Percentiles rank a stretch among this genome's conserved stretches.
Evolutionary conservation across 2,797 vertebrate genomes (phyloP).

Genomic region (Coendou prehensilis): DNA sequence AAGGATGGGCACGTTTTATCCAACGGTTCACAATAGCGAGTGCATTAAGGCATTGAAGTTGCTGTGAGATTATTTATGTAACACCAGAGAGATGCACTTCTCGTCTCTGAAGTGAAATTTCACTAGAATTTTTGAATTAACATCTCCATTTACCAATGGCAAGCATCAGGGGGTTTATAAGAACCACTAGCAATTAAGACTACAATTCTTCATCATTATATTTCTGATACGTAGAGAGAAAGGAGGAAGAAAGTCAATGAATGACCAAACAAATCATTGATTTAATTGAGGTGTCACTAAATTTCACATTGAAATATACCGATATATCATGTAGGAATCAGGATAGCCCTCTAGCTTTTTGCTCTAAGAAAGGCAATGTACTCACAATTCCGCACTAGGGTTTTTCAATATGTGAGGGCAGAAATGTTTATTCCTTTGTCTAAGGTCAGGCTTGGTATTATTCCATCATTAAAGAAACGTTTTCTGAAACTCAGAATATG

Average conservation of each 20-base stretch:
- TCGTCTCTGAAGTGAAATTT: conserved; percentile 55
- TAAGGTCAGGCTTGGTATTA: not conserved
- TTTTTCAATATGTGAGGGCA: not conserved
- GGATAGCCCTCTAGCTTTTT: not conserved
- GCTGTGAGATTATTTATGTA: not conserved
- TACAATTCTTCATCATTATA: not conserved
- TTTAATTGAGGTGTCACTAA: not conserved
- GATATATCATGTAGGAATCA: not conserved
- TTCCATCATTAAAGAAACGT: not conserved
- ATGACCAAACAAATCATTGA: conserved; percentile 14
- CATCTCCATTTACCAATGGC: conserved; percentile 55
- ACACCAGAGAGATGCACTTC: not conserved
- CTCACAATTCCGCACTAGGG: not conserved
- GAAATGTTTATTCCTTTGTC: conserved; percentile 21
- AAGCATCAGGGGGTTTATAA: not conserved
- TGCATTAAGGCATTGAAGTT: not conserved
- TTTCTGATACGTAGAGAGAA: conserved; percentile 6
- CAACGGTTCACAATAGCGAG: not conserved
- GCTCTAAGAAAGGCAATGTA: not conserved
- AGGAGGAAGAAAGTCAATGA: not conserved
- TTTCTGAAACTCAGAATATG: conserved; percentile 9
- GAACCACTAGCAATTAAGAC: not conserved
- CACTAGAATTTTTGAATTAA: conserved; percentile 35
- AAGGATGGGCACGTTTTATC: not conserved
- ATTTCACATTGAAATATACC: not conserved